Evolutionary conservation across 2,888 invertebrate genomes (phyloP).

Genomic region (Lymantria dispar): DNA sequence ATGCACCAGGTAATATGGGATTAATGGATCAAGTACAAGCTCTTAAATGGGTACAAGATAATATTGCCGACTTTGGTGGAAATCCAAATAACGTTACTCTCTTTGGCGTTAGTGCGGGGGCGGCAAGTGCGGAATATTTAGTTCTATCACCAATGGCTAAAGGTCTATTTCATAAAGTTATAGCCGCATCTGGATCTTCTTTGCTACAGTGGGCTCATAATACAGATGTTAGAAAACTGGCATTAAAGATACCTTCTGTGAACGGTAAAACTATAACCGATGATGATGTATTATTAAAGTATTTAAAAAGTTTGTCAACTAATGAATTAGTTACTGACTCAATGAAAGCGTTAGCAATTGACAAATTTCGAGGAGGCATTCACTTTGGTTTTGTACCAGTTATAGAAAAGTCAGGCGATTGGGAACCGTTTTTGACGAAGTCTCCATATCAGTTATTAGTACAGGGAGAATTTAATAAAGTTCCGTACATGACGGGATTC

Average conservation of each 20-base stretch:
- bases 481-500: conserved; percentile 76
- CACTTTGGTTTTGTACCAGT: conserved; percentile 77
- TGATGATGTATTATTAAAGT: conserved; percentile 49
- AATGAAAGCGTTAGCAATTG: conserved; percentile 40
- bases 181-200: conserved; percentile 51
- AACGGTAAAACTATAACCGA: conserved; percentile 43
- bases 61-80: conserved; percentile 52
- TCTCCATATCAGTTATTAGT: conserved; percentile 60
- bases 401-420: conserved; percentile 59
- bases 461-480: conserved; percentile 66
- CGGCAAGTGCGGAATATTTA: conserved; percentile 49
- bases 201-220: conserved; percentile 58
- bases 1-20: conserved; percentile 61
- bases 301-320: conserved; percentile 51
- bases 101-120: conserved; percentile 55
- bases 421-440: conserved; percentile 69
- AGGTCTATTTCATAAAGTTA: conserved; percentile 57
- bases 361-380: conserved; percentile 56
- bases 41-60: conserved; percentile 53
- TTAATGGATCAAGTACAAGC: conserved; percentile 58
- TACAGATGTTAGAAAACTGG: conserved; percentile 47
- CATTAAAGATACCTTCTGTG: conserved; percentile 48
- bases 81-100: conserved; percentile 55
- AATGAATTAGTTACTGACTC: conserved; percentile 54
- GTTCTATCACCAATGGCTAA: conserved; percentile 44